Evolutionary conservation across 2,888 invertebrate species (phyloP), one percentile per base, ranked within the genome.

Genomic region (Ochropleura leucogaster): DNA sequence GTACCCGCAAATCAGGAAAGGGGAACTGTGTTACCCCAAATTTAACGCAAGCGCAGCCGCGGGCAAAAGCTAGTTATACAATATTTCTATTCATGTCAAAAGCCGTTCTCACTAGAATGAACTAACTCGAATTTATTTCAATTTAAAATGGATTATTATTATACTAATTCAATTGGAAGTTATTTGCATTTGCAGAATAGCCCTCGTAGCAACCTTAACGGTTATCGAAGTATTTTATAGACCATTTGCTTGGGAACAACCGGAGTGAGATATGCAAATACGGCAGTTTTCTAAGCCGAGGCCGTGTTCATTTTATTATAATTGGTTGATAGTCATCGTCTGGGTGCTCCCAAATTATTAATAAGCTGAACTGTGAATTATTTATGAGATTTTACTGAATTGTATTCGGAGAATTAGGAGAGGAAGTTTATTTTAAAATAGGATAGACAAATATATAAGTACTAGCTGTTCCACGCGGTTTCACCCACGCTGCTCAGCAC

Each of bases 231-330:
- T 89, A 88, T 91, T 93, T 93, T 93, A 92, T 93, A 89, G 91
- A 84, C 90, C 90, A 91, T 92, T 92, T 88, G 79, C 87, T 88
- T 84, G 77, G 82, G 87, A 90, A 90, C 89, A 90, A 88, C 86
- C 87, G 87, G 76, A 89, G 89, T 85, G 88, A 90, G 91, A 92
- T 93, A 94, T 93, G 93, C 91, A 93, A 93, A 93, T 92, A 89
- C 75, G 90, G 86, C 89, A 87, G 88, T 90, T 87, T 89, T 85
- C 88, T 87, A 78, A 86, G 86, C 49, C 74, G 72, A 66, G 80
- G 86, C 88, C 87, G 89, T 87, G 88, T 76, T 84, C 83, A 77
- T 88, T 89, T 90, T 87, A 87, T 88, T 90, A 86, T 90, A 91
- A 92, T 92, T 91, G 90, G 74, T 71, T 75, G 80, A 79, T 75